Base-by-base conservation (phyloP, 2,797 vertebrate genomes). In the Melanogrammus aeglefinus region DNA sequence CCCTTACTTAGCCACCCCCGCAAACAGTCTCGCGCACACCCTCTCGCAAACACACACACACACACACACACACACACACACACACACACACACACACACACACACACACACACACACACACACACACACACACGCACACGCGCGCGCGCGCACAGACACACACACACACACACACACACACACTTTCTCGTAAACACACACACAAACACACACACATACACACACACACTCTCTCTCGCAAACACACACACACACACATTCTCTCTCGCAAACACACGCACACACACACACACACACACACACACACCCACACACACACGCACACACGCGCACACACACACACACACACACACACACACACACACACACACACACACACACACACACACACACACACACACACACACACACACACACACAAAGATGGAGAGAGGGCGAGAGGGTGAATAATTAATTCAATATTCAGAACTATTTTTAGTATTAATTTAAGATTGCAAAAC, bases 61-160 rank as follows among this genome's bases (percentile, higher is more conserved):
- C 71, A 35, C 71, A 29, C 66, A 70, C 66, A 70, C 66, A 70
- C 66, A 70, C 66, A 9, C 66, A 70, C 63, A 24, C 63, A 66
- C 70, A 18, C 31, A 35, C 71, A 18, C 71, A 35, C 16, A n/a
- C 72, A 73, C 72, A 38, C 31, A 72, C 33, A 38, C 72, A 73
- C 33, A 73, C 14, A n/a, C 74, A 72, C 74, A 36, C 78, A 24
- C 78, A 51, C 73, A 75, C 57, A 71, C 74, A 57, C 10, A 57
- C 70, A 39, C 47, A 74, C 76, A 73, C 47, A 27, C 77, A 78
- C 78, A 78, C 75, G 74, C 66, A 80, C 63, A 72, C 71, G 36
- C 75, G 74, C 66, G 79, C 63, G 36, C 71, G 36, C 71, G 35
- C 70, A 33, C 70, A 69, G 4, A 69, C 63, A 29, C 29, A 29